Percentiles rank a stretch among this genome's conserved stretches.
These are phyloP conservation scores for Drosophila austrosaltans DNA, from an alignment of 2,888 invertebrate species.

Conservation along the genomic window DNA sequence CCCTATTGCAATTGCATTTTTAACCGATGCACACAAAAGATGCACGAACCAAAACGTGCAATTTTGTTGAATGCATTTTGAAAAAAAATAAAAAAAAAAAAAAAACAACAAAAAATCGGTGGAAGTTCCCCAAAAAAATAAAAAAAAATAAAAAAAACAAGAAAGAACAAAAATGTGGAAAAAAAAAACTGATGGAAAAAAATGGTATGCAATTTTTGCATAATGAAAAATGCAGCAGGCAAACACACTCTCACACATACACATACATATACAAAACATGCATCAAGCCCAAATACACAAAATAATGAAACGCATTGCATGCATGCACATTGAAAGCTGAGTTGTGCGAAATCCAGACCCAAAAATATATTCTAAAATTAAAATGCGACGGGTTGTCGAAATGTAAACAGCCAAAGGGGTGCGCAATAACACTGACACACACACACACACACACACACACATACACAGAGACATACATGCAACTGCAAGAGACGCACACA, in stretches of 20 bases:
- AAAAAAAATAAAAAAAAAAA: conserved; percentile 57
- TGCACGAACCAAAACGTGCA: conserved; percentile 73
- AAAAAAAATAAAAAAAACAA: conserved; percentile 46
- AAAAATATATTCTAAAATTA: conserved; percentile 77
- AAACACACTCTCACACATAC: conserved; percentile 37
- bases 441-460: conserved; percentile 25
- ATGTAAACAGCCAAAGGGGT: conserved; percentile 75
- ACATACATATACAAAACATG: conserved; percentile 13
- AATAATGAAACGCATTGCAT: conserved; percentile 68
- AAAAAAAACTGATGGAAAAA: conserved; percentile 47
- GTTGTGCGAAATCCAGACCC: conserved; percentile 75
- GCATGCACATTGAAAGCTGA: conserved; percentile 72
- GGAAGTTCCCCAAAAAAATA: conserved; percentile 57
- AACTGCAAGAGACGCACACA: conserved; percentile 33
- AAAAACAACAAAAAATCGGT: conserved; percentile 58
- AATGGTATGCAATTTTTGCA: conserved; percentile 75
- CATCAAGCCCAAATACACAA: conserved; percentile 19
- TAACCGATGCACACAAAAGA: conserved; percentile 65
- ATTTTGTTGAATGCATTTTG: conserved; percentile 77
- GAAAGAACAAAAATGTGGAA: conserved; percentile 24
- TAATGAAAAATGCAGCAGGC: conserved; percentile 79
- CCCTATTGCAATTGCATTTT: conserved; percentile 71
- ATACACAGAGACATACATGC: conserved; percentile 16
- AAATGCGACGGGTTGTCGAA: conserved; percentile 72
- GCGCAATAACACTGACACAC: conserved; percentile 47